Evolutionary conservation across 2,797 vertebrate genomes (phyloP).

Genomic region (Myripristis murdjan): DNA sequence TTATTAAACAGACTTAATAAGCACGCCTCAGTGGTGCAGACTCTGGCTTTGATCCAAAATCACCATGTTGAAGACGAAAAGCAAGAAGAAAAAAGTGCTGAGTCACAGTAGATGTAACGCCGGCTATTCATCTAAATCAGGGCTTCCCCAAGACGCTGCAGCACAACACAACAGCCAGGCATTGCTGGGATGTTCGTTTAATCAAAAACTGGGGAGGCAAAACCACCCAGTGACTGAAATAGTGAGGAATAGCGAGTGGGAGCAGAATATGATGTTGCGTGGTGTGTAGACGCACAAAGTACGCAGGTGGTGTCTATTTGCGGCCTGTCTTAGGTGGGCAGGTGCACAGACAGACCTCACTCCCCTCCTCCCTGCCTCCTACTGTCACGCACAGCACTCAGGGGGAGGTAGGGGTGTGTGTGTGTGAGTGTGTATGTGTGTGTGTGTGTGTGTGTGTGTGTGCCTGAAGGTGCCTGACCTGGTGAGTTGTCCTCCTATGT

Average conservation of each 20-base stretch:
- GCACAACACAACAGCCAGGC: neutral
- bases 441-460: neutral
- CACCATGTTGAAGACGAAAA: conserved; percentile 41
- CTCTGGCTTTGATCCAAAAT: conserved; percentile 44
- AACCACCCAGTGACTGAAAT: neutral
- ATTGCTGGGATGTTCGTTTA: conserved; percentile 29
- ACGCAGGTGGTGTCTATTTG: conserved; percentile 68
- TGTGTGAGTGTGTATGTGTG: neutral
- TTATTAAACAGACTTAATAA: conserved; percentile 48
- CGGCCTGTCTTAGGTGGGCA: conserved; percentile 63
- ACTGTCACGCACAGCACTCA: conserved; percentile 40
- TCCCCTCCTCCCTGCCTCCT: conserved; percentile 43
- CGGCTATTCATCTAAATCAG: conserved; percentile 45
- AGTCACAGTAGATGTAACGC: conserved; percentile 60
- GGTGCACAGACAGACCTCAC: conserved; percentile 58
- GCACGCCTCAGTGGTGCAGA: conserved; percentile 43
- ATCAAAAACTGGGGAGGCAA: conserved; percentile 27
- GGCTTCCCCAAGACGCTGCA: conserved; percentile 43
- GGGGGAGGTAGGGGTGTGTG: conserved; percentile 13
- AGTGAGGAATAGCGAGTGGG: conserved; percentile 15
- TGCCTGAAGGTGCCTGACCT: conserved; percentile 24
- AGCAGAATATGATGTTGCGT: conserved; percentile 31
- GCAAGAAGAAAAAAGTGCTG: conserved; percentile 59
- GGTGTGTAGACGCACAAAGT: conserved; percentile 37
- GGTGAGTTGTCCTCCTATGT: conserved; percentile 19